Conservation (phyloP, 2,797 vertebrate genomes). For the Parotocinclus haroldoi region DNA sequence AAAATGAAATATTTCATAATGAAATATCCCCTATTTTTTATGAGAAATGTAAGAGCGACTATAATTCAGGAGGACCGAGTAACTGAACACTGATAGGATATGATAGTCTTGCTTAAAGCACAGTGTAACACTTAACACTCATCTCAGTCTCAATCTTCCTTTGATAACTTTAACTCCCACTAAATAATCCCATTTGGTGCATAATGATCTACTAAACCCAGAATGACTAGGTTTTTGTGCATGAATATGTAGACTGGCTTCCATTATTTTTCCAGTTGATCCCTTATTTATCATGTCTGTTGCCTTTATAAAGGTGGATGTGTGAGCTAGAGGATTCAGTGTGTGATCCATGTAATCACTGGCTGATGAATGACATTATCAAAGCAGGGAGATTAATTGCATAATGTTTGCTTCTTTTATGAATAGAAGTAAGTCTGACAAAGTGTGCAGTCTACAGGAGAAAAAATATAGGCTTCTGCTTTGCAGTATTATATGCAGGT, state of each 20-base stretch:
- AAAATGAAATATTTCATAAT: too few species aligned
- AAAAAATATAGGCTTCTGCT: too few species aligned
- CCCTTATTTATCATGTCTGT: slow-evolving; percentile 56
- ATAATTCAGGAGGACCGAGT: slow-evolving; percentile 6
- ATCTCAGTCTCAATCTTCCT: slow-evolving; percentile 19
- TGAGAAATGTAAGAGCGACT: neutral
- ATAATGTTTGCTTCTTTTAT: neutral
- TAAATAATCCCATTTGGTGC: slow-evolving; percentile 29
- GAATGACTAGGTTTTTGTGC: slow-evolving; percentile 14
- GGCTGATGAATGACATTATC: slow-evolving; percentile 42
- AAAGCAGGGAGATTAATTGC: slow-evolving; percentile 18
- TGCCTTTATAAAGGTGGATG: slow-evolving; percentile 44
- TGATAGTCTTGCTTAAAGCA: neutral
- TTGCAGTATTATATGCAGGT: too few species aligned
- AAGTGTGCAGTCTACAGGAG: too few species aligned
- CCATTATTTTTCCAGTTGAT: slow-evolving; percentile 43
- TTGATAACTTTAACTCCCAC: slow-evolving; percentile 17
- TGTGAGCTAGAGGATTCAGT: slow-evolving; percentile 58
- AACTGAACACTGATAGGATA: slow-evolving; percentile 12
- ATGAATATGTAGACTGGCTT: slow-evolving; percentile 19
- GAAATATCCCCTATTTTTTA: too few species aligned
- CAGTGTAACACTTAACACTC: slow-evolving; percentile 3
- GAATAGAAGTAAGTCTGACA: neutral
- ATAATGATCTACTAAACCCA: slow-evolving; percentile 18
- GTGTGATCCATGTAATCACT: slow-evolving; percentile 62